phyloP scores from a whole-genome alignment of 2,888 invertebrate species.

The Hydroisotoma schaefferi region DNA sequence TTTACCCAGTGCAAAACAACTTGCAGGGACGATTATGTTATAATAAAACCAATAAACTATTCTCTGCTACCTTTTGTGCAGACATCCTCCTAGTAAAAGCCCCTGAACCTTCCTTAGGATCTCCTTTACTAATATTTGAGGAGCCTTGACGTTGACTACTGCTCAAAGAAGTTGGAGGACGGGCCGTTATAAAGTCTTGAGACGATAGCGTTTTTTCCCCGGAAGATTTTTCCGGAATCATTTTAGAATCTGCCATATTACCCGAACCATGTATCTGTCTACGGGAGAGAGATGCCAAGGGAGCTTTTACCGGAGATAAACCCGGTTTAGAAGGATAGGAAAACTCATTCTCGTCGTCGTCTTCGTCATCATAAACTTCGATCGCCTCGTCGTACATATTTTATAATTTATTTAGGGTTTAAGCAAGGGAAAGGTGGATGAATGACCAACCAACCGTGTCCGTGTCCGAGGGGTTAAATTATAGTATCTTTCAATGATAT shows the following conservation, averaged over 20 bases:
- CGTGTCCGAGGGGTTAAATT: too few relatives aligned
- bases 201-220: slow-evolving; percentile 18
- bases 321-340: slow-evolving; percentile 16
- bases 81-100: neutral
- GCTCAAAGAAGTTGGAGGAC: too few relatives aligned
- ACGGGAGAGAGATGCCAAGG: too few relatives aligned
- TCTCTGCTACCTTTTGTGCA: neutral
- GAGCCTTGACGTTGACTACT: neutral
- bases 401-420: neutral
- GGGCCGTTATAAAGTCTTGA: slow-evolving; percentile 18
- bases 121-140: neutral
- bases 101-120: neutral
- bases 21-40: too few relatives aligned
- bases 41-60: neutral
- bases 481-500: too few relatives aligned
- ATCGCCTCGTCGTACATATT: slow-evolving; percentile 37
- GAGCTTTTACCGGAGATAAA: too few relatives aligned
- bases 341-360: slow-evolving; percentile 24
- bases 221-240: too few relatives aligned
- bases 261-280: too few relatives aligned
- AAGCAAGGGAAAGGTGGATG: too few relatives aligned
- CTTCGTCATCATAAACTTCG: slow-evolving; percentile 33
- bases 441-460: too few relatives aligned
- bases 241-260: too few relatives aligned
- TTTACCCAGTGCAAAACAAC: too few relatives aligned